phyloP scores from a whole-genome alignment of 2,888 invertebrate species.

The Deroplatys truncata region DNA sequence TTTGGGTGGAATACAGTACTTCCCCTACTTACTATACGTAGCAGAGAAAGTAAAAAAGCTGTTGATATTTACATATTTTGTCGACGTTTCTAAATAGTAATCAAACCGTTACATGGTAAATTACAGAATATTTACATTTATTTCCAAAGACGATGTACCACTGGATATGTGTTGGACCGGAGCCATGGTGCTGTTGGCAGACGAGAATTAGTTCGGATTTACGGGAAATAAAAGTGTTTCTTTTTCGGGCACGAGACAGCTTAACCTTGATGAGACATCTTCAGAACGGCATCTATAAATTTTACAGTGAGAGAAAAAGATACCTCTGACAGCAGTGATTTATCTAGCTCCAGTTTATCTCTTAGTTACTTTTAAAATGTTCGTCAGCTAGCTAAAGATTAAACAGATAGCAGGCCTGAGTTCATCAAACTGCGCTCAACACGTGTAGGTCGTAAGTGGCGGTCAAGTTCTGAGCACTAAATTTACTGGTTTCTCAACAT shows the following conservation, averaged over 20 bases:
- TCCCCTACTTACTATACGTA: no score
- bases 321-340: neutral
- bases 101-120: no score
- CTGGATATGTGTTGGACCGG: neutral
- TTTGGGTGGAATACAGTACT: no score
- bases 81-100: no score
- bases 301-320: neutral
- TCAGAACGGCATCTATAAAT: neutral
- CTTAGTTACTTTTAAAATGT: neutral
- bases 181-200: neutral
- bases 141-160: no score
- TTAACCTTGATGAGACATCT: neutral
- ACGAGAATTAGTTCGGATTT: neutral
- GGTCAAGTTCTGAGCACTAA: neutral
- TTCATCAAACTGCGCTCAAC: neutral
- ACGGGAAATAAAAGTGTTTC: neutral
- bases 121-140: no score
- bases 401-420: neutral
- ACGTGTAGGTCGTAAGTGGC: neutral
- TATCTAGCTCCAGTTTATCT: neutral
- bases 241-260: neutral
- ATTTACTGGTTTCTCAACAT: no score
- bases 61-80: no score
- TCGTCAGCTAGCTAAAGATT: neutral
- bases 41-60: no score